Base-by-base conservation (phyloP, 92 coral and sea anemone species). In the Pocillopora meandrina region DNA sequence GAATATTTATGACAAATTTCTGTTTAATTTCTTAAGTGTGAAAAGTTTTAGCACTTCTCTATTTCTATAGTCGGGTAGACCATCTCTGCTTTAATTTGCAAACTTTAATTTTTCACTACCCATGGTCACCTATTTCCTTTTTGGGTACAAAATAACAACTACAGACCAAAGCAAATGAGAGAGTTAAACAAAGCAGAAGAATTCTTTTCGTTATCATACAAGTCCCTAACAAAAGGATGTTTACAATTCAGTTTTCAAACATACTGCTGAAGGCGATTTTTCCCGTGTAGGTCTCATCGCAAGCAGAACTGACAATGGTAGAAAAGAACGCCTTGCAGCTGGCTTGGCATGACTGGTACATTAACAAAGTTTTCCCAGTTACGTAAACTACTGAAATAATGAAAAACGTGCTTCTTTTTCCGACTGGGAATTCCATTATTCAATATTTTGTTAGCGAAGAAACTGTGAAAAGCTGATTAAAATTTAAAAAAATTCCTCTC, bases 401-500 rank as follows among this genome's bases (percentile, higher is more conserved):
- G 11, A 19, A 21, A 21, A 57, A 56, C 62, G 57, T 12, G 26
- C 77, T 57, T 47, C 42, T 20, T 15, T 56, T 58, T 59, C 14
- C 68, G 18, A 34, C 21, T 15, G 1, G 42, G 21, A 21, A 21
- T 74, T 26, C 36, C 65, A 7, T 2, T 20, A 17, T 56, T 57
- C 56, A 10, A 31, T 14, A 13, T 26, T 75, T 56, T 15, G 9
- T 57, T 0, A 56, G 9, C 15, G 20, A 19, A 7, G 12, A 58
- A 58, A 34, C 49, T 2, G 14, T 13, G 14, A 11, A 57, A 36
- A 75, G 56, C 1, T 56, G 59, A 75, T 18, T 56, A 31, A 75
- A 60, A 31, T 2, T 26, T 12, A 57, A 49, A 65, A 16, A 8
- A 31, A 35, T 31, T 82, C 10, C 14, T 78, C 95, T 90, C 89